phyloP scores from a whole-genome alignment of 2,888 invertebrate species.

The Venusia cambrica region DNA sequence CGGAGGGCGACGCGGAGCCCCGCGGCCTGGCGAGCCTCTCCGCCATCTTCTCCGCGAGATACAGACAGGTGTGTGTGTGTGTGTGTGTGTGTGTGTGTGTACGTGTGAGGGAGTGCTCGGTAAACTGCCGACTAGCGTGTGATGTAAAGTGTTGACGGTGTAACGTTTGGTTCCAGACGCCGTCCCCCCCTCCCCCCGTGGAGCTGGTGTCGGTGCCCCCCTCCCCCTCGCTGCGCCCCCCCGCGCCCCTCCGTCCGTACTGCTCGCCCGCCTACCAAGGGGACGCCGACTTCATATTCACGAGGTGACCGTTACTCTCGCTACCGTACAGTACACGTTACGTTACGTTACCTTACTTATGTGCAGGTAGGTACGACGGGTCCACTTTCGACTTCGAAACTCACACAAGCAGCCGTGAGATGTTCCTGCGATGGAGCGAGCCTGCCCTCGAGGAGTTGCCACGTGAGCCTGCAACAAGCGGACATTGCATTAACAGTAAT shows the following conservation, averaged over 20 bases:
- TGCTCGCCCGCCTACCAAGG: slow-evolving; percentile 57
- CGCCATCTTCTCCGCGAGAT: slow-evolving; percentile 63
- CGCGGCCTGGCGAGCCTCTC: slow-evolving; percentile 58
- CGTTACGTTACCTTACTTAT: too few relatives aligned
- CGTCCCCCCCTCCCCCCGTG: slow-evolving; percentile 57
- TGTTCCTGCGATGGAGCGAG: too few relatives aligned
- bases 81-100: slow-evolving; percentile 33
- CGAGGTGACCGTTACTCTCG: too few relatives aligned
- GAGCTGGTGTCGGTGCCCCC: slow-evolving; percentile 56
- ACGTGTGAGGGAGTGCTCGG: too few relatives aligned
- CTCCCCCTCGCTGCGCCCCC: slow-evolving; percentile 41
- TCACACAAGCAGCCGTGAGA: too few relatives aligned
- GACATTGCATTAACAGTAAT: too few relatives aligned
- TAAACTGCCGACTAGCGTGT: not conserved
- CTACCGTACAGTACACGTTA: too few relatives aligned
- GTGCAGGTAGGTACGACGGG: too few relatives aligned
- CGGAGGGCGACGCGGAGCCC: slow-evolving; percentile 20
- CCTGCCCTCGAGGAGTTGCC: too few relatives aligned
- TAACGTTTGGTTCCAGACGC: slow-evolving; percentile 45
- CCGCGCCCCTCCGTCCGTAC: slow-evolving; percentile 37
- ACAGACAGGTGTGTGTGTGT: slow-evolving; percentile 53
- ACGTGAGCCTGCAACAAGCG: too few relatives aligned
- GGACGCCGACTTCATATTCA: slow-evolving; percentile 45
- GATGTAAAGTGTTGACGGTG: not conserved
- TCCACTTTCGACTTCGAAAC: too few relatives aligned